Base-by-base conservation (phyloP, 2,113 vertebrate species). In the Australoheros scitulus region DNA sequence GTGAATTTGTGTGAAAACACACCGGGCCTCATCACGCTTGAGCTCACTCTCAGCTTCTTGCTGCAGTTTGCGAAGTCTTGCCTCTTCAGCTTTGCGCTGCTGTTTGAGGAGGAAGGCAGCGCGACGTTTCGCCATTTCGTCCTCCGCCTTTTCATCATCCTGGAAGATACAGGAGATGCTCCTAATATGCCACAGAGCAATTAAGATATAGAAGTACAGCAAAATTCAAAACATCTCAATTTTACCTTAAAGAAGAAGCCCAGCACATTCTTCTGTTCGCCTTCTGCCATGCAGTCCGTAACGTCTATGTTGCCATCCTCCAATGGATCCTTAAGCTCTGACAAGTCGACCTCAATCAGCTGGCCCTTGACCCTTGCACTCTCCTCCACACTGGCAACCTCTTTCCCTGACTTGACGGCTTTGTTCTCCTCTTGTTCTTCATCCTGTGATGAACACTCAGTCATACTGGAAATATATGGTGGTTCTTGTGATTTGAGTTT, bases 171-270 rank as follows among this genome's bases (percentile, higher is more conserved):
- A 61, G 41, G 38, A 41, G 2, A 76, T 14, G 2, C 11, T 10
- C 7, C n/a, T n/a, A 13, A 64, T 26, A 57, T 55, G 9, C 14
- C 26, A 24, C 4, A 9, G 2, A 1, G 1, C 11, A 63, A 34
- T 7, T 43, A 38, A 77, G 7, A 26, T 6, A 60, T 3, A 13
- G 3, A 24, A 20, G 17, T 36, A 17, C 6, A 6, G 36, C 13
- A 4, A 29, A 61, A 36, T 63, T 14, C 32, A 20, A 7, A 50
- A 29, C 32, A 26, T 32, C 7, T 20, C n/a, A 43, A 4, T 64
- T 61, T 92, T 93, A 98, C 98, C 97, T 98, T 99, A 84, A 98
- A 99, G 95, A 99, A 99, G 94, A 98, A 99, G 4, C 97, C 97
- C 2, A 99, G 86, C 8, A 95, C 97, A 0, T 95, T 96, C 89